Conservation (phyloP, 2,888 invertebrate species). For the Drosophila emarginata region DNA sequence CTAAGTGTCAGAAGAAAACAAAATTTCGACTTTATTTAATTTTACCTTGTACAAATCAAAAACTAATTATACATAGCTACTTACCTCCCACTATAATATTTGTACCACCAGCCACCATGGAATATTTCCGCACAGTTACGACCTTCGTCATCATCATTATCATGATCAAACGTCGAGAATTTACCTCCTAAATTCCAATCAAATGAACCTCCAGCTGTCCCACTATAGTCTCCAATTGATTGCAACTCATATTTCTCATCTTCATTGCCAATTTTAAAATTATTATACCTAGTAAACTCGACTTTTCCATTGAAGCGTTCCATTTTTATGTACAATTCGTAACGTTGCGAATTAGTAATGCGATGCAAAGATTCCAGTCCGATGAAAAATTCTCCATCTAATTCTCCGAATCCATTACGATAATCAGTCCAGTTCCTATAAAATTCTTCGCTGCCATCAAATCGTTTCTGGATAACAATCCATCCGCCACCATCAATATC, state of each 20-base stretch:
- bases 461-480: background rate
- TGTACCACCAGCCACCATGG: background rate
- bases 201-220: background rate
- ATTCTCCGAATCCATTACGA: background rate
- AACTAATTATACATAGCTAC: background rate
- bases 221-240: background rate
- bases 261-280: background rate
- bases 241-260: background rate
- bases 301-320: background rate
- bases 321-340: background rate
- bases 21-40: background rate
- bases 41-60: background rate
- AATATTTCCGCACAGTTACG: too few species aligned
- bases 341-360: background rate
- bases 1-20: background rate
- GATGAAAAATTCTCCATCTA: slow-evolving; percentile 3
- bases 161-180: background rate
- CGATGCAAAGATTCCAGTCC: background rate
- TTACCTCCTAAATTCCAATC: background rate
- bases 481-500: background rate
- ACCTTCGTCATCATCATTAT: background rate
- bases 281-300: background rate
- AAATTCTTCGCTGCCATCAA: background rate
- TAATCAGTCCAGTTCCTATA: slow-evolving; percentile 1
- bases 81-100: background rate